A percentile compares a stretch with the other conserved stretches of the same genome.
phyloP scores from a whole-genome alignment of 2,797 vertebrate species.

The Pelodytes ibericus region DNA sequence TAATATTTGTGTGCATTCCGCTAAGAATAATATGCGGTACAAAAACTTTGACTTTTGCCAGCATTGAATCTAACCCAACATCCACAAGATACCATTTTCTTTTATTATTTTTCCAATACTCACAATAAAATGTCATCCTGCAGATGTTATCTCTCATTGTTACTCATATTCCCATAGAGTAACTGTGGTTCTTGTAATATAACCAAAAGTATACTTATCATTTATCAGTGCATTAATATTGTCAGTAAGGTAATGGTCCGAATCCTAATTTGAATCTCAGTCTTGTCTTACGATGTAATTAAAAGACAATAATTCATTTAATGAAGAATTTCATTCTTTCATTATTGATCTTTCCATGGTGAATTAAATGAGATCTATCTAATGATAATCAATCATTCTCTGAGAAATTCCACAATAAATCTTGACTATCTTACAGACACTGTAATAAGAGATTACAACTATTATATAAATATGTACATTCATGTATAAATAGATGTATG shows the following conservation, averaged over 20 bases:
- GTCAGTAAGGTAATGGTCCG: conserved; percentile 53
- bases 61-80: no score
- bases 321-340: conserved; percentile 56
- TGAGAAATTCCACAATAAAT: conserved; percentile 49
- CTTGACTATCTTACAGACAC: conserved; percentile 49
- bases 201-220: conserved; percentile 49
- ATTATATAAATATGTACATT: no score
- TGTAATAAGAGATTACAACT: no score
- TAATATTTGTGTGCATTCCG: no score
- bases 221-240: conserved; percentile 55
- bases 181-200: conserved; percentile 38
- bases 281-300: conserved; percentile 55
- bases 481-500: no score
- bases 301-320: conserved; percentile 57
- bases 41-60: no score
- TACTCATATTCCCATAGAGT: conserved; percentile 6
- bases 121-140: background rate
- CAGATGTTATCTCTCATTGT: background rate
- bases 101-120: no score
- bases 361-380: conserved; percentile 53
- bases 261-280: conserved; percentile 52
- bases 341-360: conserved; percentile 54
- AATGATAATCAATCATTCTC: conserved; percentile 53
- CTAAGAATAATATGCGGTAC: no score
- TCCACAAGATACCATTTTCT: no score